Conservation (phyloP, 2,113 vertebrate species). For the Narcine bancroftii region DNA sequence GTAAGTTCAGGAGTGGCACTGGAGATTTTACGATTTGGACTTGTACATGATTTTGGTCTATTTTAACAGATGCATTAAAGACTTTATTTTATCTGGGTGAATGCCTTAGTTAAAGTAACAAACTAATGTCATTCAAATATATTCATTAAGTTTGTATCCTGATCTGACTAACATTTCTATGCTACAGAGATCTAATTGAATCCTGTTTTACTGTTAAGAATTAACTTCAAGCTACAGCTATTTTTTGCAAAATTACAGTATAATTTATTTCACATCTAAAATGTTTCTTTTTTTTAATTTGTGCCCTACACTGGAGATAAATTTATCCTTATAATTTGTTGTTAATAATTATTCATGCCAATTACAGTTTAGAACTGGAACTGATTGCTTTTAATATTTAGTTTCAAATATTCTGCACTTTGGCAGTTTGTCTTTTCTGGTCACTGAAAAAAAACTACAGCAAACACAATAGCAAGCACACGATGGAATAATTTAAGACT, state of each 20-base stretch:
- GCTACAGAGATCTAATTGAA: background rate
- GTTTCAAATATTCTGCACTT: background rate
- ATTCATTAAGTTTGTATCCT: background rate
- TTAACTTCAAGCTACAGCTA: background rate
- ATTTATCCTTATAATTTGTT: background rate
- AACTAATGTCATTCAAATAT: background rate
- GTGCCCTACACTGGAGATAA: background rate
- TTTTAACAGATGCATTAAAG: background rate
- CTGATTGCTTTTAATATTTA: background rate
- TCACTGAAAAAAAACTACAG: background rate
- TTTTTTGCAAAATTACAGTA: background rate
- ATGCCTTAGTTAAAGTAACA: background rate
- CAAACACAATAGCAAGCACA: constrained; percentile 14
- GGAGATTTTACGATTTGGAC: background rate
- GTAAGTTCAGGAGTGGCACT: background rate
- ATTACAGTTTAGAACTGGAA: background rate
- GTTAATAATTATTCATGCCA: background rate
- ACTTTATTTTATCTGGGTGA: background rate
- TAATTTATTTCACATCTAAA: background rate
- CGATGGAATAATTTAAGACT: background rate
- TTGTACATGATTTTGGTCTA: background rate
- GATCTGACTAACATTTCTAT: background rate
- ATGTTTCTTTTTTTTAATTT: background rate
- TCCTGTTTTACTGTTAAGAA: background rate
- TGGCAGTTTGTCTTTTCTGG: background rate